These are phyloP conservation scores for Fabriciana adippe DNA, from an alignment of 2,888 invertebrate species.

Conservation along the genomic window DNA sequence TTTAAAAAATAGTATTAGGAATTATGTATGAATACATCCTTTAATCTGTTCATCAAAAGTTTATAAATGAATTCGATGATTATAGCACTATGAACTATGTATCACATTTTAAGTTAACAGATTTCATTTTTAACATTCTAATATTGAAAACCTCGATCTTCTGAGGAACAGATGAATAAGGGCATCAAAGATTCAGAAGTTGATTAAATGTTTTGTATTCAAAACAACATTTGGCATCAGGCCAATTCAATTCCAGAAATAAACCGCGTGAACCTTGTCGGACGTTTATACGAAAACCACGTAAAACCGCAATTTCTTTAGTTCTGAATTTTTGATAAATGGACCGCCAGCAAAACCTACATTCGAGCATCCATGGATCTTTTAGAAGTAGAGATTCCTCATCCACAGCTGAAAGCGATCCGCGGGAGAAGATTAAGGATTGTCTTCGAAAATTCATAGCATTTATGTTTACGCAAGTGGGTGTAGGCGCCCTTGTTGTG, in stretches of 20 bases:
- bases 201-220: conserved; percentile 54
- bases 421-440: conserved; percentile 90
- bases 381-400: conserved; percentile 86
- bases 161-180: conserved; percentile 2
- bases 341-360: conserved; percentile 65
- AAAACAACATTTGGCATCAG: conserved; percentile 57
- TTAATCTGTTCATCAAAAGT: no score
- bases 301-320: conserved; percentile 29
- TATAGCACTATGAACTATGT: no score
- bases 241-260: conserved; percentile 70
- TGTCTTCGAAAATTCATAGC: conserved; percentile 93
- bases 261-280: conserved; percentile 48
- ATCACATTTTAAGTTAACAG: no score
- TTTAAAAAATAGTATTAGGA: no score
- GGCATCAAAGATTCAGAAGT: conserved; percentile 9
- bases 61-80: no score
- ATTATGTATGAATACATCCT: no score
- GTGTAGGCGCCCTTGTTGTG: conserved; percentile 93
- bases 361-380: conserved; percentile 81
- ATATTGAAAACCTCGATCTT: background rate
- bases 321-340: conserved; percentile 46
- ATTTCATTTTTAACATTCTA: background rate
- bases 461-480: conserved; percentile 96
- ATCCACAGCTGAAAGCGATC: conserved; percentile 85
- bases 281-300: conserved; percentile 41